Evolutionary conservation across 1,140 invertebrate genomes (phyloP), one percentile per base, ranked within the genome.

Genomic region (Mya arenaria): DNA sequence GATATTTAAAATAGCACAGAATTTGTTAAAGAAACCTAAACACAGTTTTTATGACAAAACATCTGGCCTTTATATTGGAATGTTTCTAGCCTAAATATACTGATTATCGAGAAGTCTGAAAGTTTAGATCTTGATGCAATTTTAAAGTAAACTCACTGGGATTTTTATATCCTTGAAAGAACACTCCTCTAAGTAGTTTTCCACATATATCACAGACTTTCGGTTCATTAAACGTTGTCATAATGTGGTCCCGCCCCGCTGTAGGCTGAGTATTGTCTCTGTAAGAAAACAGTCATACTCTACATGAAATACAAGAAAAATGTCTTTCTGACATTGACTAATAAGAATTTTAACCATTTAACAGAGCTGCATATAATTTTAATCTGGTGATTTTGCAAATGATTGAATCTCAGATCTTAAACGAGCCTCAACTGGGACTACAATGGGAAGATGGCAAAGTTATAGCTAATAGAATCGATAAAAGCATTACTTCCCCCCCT

Each of bases 181-280:
- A 97, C 82, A 96, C 94, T 30, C 98, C 98, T 93, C 91, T 88
- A 19, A 93, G 87, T 0, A 92, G 87, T 83, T 91, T 92, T 15
- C 86, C 85, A 86, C 91, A 92, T 10, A 91, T 88, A 87, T 91
- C 87, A 87, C 91, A 92, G 82, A 91, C 89, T 66, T 89, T 91
- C 0, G 97, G 96, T 87, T 95, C 95, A 56, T 96, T 95, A 90
- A 98, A 99, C 0, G 97, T 98, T 84, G 96, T 95, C 92, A 99
- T 95, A 52, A 96, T 95, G 92, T 98, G 98, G 92, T 87, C 89
- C 17, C 82, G 63, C 0, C 84, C 84, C 10, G 84, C 95, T 1
- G 95, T 92, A 0, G 98, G 98, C 88, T 97, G 95, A 34, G 98
- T 94, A 91, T 98, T 98, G 87, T 98, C 97, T 90, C 96, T 97